Evolutionary conservation across 2,888 invertebrate genomes (phyloP), one percentile per base, ranked within the genome.

Genomic region (Melinopterus prodromus): DNA sequence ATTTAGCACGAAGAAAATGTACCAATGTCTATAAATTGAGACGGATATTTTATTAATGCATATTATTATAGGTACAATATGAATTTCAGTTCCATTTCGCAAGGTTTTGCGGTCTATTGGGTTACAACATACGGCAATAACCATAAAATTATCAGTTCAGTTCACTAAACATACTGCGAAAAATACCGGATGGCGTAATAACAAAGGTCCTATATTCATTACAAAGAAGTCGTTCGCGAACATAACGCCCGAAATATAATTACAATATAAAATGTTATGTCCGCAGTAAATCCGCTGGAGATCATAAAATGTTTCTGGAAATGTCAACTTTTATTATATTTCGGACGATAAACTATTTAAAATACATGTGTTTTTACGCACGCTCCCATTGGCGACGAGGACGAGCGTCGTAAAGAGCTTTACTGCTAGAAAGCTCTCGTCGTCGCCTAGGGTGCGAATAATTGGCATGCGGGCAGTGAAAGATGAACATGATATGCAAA

Each of bases 271-370:
- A 78, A 78, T 78, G 75, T 78, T 75, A 75, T 74, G 76, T 53
- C 72, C 78, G 69, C 74, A 78, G 74, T 78, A 78, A 78, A 78
- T 78, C 74, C 70, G 78, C 75, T 78, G 74, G 76, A 71, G 78
- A 75, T 74, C 70, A 75, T 78, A 78, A 78, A 78, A 74, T 78
- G 75, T 78, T 78, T 78, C 78, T 78, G 69, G 75, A 78, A 78
- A 78, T 78, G 78, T 78, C 75, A 78, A 78, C 74, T 70, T 78
- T 78, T 78, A 78, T 75, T 78, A 70, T 78, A 69, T 78, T 78
- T 78, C 76, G 70, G 74, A 70, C 36, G 78, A 78, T 74, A 75
- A 78, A 78, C 78, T 75, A 78, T 78, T 78, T 75, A 75, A 70
- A 78, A 26, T 75, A 78, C 78, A 78, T 78, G 36, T 78, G 78